Conservation (phyloP, 1,140 invertebrate genomes). For the Centruroides vittatus region DNA sequence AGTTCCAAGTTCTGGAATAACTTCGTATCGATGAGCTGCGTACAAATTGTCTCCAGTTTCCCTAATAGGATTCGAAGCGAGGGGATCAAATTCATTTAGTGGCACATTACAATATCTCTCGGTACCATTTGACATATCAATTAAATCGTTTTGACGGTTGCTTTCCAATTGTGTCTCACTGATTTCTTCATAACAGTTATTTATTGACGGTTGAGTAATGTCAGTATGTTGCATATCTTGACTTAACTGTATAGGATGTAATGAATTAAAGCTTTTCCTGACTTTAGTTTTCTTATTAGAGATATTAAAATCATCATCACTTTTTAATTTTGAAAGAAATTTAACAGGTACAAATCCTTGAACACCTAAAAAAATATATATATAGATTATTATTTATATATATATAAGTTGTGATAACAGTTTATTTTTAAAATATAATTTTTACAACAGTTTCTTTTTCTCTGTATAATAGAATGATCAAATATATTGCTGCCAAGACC, state of each 20-base stretch:
- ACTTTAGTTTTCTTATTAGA: background rate
- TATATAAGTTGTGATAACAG: too few relatives aligned
- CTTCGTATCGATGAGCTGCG: conserved; percentile 9
- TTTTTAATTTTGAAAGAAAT: conserved; percentile 15
- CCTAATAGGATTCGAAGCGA: conserved; percentile 1
- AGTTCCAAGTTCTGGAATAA: conserved; percentile 7
- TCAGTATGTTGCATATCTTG: background rate
- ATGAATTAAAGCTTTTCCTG: background rate
- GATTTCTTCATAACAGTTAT: background rate
- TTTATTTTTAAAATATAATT: too few relatives aligned
- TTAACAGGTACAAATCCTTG: conserved; percentile 26
- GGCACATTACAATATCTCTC: background rate
- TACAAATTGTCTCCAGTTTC: conserved; percentile 2
- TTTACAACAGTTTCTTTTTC: too few relatives aligned
- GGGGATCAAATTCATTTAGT: conserved; percentile 13
- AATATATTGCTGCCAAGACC: background rate
- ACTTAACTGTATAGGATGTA: background rate
- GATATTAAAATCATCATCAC: background rate
- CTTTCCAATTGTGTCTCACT: background rate
- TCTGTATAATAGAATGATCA: background rate
- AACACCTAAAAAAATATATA: conserved; percentile 9
- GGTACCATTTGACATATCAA: background rate
- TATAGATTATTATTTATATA: too few relatives aligned
- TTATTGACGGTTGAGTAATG: background rate
- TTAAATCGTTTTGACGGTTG: background rate